Evolutionary conservation across 2,888 invertebrate genomes (phyloP).

Genomic region (Chironomus tentans): DNA sequence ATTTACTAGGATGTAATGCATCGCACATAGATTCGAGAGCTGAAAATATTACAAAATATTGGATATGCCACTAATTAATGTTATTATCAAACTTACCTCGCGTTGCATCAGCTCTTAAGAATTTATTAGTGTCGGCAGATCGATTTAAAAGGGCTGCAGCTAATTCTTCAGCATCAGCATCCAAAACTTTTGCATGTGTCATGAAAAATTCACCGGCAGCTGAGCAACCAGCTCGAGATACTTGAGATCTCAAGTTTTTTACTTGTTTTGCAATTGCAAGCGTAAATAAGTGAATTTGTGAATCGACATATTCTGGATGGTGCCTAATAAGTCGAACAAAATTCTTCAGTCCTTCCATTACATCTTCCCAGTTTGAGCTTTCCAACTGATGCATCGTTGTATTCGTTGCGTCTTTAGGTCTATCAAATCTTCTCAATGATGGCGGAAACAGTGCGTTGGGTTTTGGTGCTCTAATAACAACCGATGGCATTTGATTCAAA

Average conservation of each 20-base stretch:
- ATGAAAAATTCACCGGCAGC: slow-evolving; percentile 72
- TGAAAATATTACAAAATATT: slow-evolving; percentile 32
- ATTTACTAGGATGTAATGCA: slow-evolving; percentile 58
- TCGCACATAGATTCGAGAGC: slow-evolving; percentile 77
- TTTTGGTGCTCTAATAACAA: slow-evolving; percentile 27
- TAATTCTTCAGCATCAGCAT: slow-evolving; percentile 78
- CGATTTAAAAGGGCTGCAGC: slow-evolving; percentile 72
- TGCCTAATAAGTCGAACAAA: slow-evolving; percentile 60
- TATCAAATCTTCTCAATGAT: slow-evolving; percentile 47
- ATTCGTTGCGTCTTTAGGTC: slow-evolving; percentile 55
- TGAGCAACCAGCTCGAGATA: slow-evolving; percentile 78
- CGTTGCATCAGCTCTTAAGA: slow-evolving; percentile 76
- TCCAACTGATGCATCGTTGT: slow-evolving; percentile 58
- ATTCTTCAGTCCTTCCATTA: slow-evolving; percentile 60
- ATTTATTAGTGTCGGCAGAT: slow-evolving; percentile 88
- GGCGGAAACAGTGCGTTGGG: slow-evolving; percentile 36
- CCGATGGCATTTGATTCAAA: not conserved
- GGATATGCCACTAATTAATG: slow-evolving; percentile 37
- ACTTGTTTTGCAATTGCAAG: slow-evolving; percentile 67
- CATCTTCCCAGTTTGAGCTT: slow-evolving; percentile 69
- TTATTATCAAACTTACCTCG: not conserved
- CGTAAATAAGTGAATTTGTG: slow-evolving; percentile 59
- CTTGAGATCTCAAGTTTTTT: slow-evolving; percentile 85
- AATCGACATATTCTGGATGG: slow-evolving; percentile 52
- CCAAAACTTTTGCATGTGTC: slow-evolving; percentile 48